Percentiles rank a stretch among this genome's conserved stretches.
Conservation (phyloP, 2,113 vertebrate genomes). For the Dasypus novemcinctus region DNA sequence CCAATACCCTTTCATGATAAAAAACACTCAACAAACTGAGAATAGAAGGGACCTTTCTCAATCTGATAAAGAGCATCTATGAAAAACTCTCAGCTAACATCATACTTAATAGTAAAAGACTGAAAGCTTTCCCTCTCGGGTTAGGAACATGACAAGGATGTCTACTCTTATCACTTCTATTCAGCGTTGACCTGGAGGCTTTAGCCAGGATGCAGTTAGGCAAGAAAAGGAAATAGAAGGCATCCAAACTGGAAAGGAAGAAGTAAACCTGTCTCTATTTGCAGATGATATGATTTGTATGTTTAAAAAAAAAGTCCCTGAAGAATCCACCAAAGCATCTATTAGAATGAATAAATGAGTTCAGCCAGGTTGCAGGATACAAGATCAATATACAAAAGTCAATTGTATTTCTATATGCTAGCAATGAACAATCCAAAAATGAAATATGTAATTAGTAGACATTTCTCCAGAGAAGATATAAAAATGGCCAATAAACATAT, state of each 20-base stretch:
- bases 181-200: neutral
- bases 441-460: neutral
- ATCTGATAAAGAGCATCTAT: neutral
- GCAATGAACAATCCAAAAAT: neutral
- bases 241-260: neutral
- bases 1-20: neutral
- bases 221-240: neutral
- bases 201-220: neutral
- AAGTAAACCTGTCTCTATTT: neutral
- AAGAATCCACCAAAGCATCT: no score
- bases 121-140: neutral
- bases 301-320: neutral
- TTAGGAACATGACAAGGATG: neutral
- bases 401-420: no score
- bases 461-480: neutral
- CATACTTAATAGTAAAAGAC: neutral
- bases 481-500: neutral
- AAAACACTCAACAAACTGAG: neutral
- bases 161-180: neutral
- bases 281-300: neutral
- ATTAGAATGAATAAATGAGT: neutral
- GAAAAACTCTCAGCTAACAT: neutral
- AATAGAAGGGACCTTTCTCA: neutral
- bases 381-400: neutral
- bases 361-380: neutral